These are phyloP conservation scores for Myotis myotis DNA, from an alignment of 2,797 vertebrate species.

Conservation along the genomic window DNA sequence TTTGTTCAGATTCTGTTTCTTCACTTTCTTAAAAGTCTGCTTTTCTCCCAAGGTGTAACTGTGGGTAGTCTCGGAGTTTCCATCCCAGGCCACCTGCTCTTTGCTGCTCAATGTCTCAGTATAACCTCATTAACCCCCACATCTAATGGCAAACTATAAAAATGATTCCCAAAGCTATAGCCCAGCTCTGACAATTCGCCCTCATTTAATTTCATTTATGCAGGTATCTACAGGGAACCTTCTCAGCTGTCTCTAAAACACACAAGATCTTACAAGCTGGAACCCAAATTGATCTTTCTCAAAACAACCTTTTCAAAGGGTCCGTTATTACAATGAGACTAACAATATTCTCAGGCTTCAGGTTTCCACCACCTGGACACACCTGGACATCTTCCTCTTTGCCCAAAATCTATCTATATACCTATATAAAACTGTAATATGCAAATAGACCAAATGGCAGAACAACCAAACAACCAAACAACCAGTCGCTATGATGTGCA, in stretches of 20 bases:
- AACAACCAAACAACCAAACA: too few relatives aligned
- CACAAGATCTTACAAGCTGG: neutral
- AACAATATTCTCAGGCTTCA: neutral
- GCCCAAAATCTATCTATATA: too few relatives aligned
- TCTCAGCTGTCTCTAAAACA: neutral
- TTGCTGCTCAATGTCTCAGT: neutral
- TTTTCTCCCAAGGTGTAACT: neutral
- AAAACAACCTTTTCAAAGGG: neutral
- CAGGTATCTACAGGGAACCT: neutral
- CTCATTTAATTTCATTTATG: neutral
- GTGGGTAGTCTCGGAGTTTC: neutral
- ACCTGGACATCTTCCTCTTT: neutral
- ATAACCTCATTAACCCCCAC: neutral
- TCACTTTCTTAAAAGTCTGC: neutral
- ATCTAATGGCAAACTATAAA: neutral
- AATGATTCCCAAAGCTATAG: neutral
- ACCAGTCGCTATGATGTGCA: too few relatives aligned
- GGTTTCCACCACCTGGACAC: neutral
- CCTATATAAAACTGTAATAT: too few relatives aligned
- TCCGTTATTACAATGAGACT: neutral
- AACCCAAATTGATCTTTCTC: neutral
- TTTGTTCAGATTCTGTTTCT: neutral
- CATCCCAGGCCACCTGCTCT: neutral
- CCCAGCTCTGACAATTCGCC: neutral
- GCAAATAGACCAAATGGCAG: too few relatives aligned